Percentiles rank a stretch among this genome's conserved stretches.
Evolutionary conservation across 1,140 invertebrate species (phyloP).

Genomic region (Saccostrea cuccullata): DNA sequence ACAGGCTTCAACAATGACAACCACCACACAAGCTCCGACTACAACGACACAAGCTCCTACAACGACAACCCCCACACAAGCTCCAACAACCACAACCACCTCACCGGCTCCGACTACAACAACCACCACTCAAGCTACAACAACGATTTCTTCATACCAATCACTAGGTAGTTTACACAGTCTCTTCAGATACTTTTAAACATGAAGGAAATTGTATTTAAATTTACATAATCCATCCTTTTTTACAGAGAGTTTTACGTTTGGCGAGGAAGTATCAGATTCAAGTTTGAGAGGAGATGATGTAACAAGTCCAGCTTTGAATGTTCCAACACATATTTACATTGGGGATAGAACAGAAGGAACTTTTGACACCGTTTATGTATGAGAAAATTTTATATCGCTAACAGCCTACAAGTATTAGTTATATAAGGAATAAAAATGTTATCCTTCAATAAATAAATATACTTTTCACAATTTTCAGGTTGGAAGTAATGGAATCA

Average conservation of each 20-base stretch:
- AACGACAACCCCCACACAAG: not conserved
- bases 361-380: not conserved
- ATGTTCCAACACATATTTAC: not conserved
- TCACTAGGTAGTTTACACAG: not conserved
- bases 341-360: slow-evolving; percentile 12
- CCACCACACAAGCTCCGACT: not conserved
- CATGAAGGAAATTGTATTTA: too few relatives aligned
- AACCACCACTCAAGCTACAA: not conserved
- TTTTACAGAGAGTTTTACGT: not conserved
- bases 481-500: slow-evolving; percentile 18
- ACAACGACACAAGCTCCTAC: not conserved
- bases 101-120: not conserved
- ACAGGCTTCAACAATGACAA: not conserved
- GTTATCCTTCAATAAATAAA: not conserved
- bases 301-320: not conserved
- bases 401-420: too few relatives aligned
- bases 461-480: not conserved
- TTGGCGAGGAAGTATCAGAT: not conserved
- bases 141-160: not conserved
- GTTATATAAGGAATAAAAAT: too few relatives aligned
- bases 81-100: not conserved
- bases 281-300: not conserved
- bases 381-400: not conserved
- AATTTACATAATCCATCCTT: too few relatives aligned
- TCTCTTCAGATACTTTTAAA: not conserved